phyloP scores from a whole-genome alignment of 1,140 invertebrate species.

The Eriocheir sinensis region DNA sequence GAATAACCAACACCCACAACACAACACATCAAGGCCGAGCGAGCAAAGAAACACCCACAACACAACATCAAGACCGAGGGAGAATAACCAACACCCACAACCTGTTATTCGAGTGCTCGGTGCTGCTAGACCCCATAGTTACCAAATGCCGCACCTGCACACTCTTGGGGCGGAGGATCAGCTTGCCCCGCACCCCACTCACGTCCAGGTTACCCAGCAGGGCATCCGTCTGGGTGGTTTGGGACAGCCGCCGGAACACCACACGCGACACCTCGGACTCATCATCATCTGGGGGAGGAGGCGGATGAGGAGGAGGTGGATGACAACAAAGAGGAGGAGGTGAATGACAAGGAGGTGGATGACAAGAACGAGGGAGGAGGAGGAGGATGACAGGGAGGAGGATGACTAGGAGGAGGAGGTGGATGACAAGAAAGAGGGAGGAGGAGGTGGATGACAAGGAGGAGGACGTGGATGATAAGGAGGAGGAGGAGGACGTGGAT shows the following conservation, averaged over 20 bases:
- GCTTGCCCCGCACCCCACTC: constrained; percentile 80
- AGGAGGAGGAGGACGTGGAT: no score
- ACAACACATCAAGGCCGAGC: no score
- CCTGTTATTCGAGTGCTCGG: no score
- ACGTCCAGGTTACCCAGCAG: constrained; percentile 83
- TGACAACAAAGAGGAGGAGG: neutral
- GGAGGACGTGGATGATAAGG: neutral
- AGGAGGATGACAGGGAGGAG: neutral
- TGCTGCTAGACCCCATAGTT: neutral
- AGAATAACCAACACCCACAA: no score
- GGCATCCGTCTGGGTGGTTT: constrained; percentile 84
- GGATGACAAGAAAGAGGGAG: neutral
- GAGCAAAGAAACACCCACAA: no score
- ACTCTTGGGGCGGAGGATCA: constrained; percentile 82
- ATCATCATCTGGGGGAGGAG: constrained; percentile 65
- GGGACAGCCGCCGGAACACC: constrained; percentile 82
- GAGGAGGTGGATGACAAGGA: neutral
- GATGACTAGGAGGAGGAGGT: neutral
- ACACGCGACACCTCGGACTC: constrained; percentile 73
- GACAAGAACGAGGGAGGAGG: neutral
- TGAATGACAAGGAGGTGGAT: neutral
- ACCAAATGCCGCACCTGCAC: constrained; percentile 80
- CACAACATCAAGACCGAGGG: no score
- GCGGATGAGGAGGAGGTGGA: neutral
- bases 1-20: no score